Evolutionary conservation across 1,140 invertebrate genomes (phyloP), one percentile per base, ranked within the genome.

Genomic region (Camponotus pennsylvanicus): DNA sequence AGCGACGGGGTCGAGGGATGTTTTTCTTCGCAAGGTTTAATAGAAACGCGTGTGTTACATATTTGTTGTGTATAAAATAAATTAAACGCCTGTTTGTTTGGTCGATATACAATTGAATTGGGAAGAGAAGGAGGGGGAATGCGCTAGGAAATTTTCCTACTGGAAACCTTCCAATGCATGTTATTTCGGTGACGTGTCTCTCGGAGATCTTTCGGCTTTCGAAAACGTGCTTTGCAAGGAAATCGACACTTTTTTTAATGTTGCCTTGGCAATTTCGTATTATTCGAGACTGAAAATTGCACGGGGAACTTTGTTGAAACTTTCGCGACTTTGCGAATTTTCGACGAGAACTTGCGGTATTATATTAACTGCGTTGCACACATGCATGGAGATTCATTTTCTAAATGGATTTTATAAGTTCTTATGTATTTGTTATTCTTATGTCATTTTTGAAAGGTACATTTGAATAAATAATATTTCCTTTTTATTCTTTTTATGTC

Each of bases 131-230:
- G 8, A 45, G 49, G 34, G 5, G 21, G 40, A 70, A 21, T 15
- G 42, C n/a, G 8, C 40, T 13, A 49, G 42, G 52, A 57, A 80
- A 70, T 80, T 78, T 9, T 9, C 6, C 49, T 4, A 9, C 15
- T 80, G 77, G 34, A 70, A 80, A 80, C 49, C 70, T 80, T 80
- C 37, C 64, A 80, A 69, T 80, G 21, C 45, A 80, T 49, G 21
- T 80, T 37, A 37, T 49, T 80, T 57, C 77, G 32, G n/a, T 18
- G 21, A 18, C n/a, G 45, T 27, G 27, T 77, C 15, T 77, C 15
- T 55, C 45, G 13, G 32, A 57, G 77, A 70, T 80, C 21, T 80
- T 52, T 79, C 15, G 21, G 37, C 32, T 40, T 21, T 42, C 45
- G 77, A 37, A 80, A 57, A 70, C 40, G 77, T 55, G 49, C 64